phyloP scores from a whole-genome alignment of 2,113 vertebrate genomes.

The Anolis carolinensis region DNA sequence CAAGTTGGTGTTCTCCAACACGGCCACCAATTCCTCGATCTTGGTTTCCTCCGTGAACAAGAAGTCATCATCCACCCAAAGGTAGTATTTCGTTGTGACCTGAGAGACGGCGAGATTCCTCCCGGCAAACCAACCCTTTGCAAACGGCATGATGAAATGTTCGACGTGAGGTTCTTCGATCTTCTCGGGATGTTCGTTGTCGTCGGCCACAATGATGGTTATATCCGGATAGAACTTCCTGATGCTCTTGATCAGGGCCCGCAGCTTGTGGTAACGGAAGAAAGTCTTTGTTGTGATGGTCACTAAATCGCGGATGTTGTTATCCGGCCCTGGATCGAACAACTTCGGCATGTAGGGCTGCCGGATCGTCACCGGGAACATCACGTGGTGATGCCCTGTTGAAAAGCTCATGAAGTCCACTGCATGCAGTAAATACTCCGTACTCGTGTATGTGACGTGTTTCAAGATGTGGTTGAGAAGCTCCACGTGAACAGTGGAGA shows the following conservation, averaged over 20 bases:
- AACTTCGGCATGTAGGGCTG: background rate
- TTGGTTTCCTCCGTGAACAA: conserved; percentile 73
- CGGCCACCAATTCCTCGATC: conserved; percentile 77
- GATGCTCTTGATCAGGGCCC: conserved; percentile 68
- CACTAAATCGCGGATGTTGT: conserved; percentile 71
- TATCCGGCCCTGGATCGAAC: conserved; percentile 30
- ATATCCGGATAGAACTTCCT: conserved; percentile 72
- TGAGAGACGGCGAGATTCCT: conserved; percentile 81
- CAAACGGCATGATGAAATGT: conserved; percentile 80
- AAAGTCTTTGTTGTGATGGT: conserved; percentile 79
- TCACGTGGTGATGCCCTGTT: background rate
- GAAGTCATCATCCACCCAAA: conserved; percentile 85
- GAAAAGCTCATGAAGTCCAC: conserved; percentile 5
- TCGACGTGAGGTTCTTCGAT: conserved; percentile 66
- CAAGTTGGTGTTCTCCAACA: conserved; percentile 76
- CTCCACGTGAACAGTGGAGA: background rate
- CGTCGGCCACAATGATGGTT: conserved; percentile 75
- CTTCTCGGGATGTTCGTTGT: conserved; percentile 63
- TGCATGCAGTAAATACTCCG: background rate
- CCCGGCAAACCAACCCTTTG: conserved; percentile 84
- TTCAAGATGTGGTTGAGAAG: conserved; percentile 16
- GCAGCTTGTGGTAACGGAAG: conserved; percentile 71
- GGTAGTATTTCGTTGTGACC: conserved; percentile 80
- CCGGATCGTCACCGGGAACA: conserved; percentile 19
- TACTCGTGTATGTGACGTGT: conserved; percentile 12